Conservation (phyloP, 2,888 invertebrate species). For the Octodonta nipae region DNA sequence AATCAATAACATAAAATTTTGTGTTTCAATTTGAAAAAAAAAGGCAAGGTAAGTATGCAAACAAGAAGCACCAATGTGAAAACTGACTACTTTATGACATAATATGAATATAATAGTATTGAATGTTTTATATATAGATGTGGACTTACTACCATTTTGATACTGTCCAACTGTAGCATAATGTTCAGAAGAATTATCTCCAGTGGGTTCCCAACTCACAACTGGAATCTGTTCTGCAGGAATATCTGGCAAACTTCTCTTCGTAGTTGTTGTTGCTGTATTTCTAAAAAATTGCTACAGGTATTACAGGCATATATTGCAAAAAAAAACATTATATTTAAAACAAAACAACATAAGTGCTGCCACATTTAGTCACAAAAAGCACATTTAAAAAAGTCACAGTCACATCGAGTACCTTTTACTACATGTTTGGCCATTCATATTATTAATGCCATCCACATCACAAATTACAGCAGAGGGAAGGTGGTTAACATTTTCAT, state of each 20-base stretch:
- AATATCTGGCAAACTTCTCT: conserved; percentile 75
- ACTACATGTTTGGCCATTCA: conserved; percentile 23
- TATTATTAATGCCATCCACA: conserved; percentile 22
- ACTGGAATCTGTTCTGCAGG: conserved; percentile 44
- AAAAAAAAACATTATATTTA: conserved; percentile 13
- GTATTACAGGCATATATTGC: too few species aligned
- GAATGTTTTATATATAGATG: too few species aligned
- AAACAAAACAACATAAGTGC: neutral
- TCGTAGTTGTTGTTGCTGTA: conserved; percentile 41
- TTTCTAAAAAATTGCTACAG: conserved; percentile 15
- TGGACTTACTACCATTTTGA: conserved; percentile 19
- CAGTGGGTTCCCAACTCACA: conserved; percentile 32
- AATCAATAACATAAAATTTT: too few species aligned
- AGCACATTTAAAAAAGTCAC: neutral
- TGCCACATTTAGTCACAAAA: neutral
- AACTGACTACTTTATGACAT: too few species aligned
- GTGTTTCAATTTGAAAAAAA: too few species aligned
- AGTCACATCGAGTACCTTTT: conserved; percentile 30
- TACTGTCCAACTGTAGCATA: conserved; percentile 61
- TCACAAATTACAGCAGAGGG: conserved; percentile 28
- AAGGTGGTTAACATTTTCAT: conserved; percentile 43
- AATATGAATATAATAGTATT: too few species aligned
- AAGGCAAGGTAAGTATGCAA: too few species aligned
- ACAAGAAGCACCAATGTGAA: too few species aligned
- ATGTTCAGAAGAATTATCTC: conserved; percentile 70